A percentile compares a stretch with the other conserved stretches of the same genome.
phyloP scores from a whole-genome alignment of 2,113 vertebrate species.

The Rhabdornis inornatus region DNA sequence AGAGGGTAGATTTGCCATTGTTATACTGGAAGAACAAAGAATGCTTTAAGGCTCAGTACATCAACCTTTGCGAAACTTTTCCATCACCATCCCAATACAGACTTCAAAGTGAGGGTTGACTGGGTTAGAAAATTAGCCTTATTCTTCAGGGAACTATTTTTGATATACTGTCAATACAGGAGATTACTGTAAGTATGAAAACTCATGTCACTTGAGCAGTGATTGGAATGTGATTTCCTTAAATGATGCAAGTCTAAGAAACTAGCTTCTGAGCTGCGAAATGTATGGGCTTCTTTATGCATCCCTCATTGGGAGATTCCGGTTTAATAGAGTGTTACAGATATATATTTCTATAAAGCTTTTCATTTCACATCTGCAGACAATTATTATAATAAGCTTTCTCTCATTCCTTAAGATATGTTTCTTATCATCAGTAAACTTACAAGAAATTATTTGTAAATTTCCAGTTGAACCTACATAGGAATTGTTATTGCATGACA shows the following conservation, averaged over 20 bases:
- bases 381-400: slow-evolving; percentile 6
- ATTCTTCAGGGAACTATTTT: slow-evolving; percentile 25
- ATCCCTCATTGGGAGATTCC: neutral
- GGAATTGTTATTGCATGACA: neutral
- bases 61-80: slow-evolving; percentile 3
- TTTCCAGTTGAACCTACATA: neutral
- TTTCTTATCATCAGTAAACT: neutral
- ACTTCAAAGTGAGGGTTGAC: slow-evolving; percentile 44
- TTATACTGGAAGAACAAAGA: slow-evolving; percentile 49
- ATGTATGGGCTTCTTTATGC: neutral
- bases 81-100: slow-evolving; percentile 21
- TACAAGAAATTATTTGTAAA: neutral
- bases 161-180: slow-evolving; percentile 13
- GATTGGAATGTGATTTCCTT: slow-evolving; percentile 32
- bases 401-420: neutral
- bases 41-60: slow-evolving; percentile 39
- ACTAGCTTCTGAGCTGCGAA: slow-evolving; percentile 24
- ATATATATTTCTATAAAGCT: neutral
- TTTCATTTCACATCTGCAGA: slow-evolving; percentile 40
- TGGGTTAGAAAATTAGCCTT: slow-evolving; percentile 32
- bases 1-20: slow-evolving; percentile 19
- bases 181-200: slow-evolving; percentile 38
- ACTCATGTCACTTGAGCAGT: slow-evolving; percentile 32
- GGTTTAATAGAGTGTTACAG: slow-evolving; percentile 8
- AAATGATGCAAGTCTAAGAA: neutral